Evolutionary conservation across 2,113 vertebrate genomes (phyloP).

Genomic region (Tenrec ecaudatus): DNA sequence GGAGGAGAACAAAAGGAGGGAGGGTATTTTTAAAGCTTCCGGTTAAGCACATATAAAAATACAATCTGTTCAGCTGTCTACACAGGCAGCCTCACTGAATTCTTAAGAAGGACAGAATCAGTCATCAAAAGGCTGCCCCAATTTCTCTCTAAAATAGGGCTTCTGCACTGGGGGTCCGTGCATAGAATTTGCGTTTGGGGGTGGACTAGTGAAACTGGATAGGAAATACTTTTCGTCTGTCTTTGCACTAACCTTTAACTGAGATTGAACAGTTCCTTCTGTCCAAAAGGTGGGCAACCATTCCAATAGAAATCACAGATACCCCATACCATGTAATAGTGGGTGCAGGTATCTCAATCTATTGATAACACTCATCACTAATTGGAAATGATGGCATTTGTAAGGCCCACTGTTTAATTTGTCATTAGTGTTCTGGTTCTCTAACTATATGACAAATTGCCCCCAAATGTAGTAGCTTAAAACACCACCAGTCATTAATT

Average conservation of each 20-base stretch:
- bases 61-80: conserved; percentile 68
- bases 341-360: neutral
- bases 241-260: conserved; percentile 30
- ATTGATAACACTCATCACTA: conserved; percentile 27
- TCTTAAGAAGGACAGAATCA: conserved; percentile 72
- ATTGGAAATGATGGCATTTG: conserved; percentile 57
- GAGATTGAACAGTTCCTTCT: neutral
- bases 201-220: conserved; percentile 12
- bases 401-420: conserved; percentile 47
- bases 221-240: conserved; percentile 41
- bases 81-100: conserved; percentile 69
- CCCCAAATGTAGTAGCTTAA: neutral
- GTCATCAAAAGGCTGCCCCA: conserved; percentile 72
- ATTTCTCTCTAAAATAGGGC: conserved; percentile 66
- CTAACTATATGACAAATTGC: conserved; percentile 36
- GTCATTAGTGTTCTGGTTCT: conserved; percentile 12
- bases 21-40: conserved; percentile 75
- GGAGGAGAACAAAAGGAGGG: conserved; percentile 55
- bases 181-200: conserved; percentile 6
- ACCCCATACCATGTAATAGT: neutral
- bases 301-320: conserved; percentile 35
- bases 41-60: conserved; percentile 74
- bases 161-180: conserved; percentile 45
- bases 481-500: neutral
- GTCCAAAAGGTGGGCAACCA: neutral